Conservation (phyloP, 1,140 invertebrate genomes). For the Carposina sasakii region DNA sequence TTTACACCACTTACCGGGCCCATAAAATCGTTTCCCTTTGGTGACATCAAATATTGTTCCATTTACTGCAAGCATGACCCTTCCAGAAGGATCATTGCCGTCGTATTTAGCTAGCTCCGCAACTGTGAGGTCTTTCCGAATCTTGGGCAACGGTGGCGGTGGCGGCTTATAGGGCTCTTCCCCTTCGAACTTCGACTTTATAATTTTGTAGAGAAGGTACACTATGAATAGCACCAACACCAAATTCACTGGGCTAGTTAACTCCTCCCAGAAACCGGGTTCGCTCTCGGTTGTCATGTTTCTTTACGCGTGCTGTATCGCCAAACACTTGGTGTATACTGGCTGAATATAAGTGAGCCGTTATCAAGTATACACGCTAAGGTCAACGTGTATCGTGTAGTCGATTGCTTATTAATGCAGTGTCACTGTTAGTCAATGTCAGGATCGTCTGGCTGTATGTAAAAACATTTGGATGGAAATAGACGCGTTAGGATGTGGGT, state of each 20-base stretch:
- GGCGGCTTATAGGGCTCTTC: conserved; percentile 33
- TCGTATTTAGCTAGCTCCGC: conserved; percentile 58
- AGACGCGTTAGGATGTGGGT: too few relatives aligned
- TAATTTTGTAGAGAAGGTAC: conserved; percentile 61
- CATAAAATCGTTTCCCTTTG: conserved; percentile 60
- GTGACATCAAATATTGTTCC: conserved; percentile 62
- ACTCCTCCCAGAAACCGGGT: conserved; percentile 51
- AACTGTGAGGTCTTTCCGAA: conserved; percentile 58
- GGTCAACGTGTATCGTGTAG: too few relatives aligned
- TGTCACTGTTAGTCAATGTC: too few relatives aligned
- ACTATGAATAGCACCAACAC: conserved; percentile 50
- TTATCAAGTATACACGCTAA: too few relatives aligned
- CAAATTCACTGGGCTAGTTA: conserved; percentile 58
- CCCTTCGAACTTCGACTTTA: conserved; percentile 56
- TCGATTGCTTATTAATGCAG: too few relatives aligned
- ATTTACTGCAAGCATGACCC: conserved; percentile 59
- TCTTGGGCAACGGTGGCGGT: conserved; percentile 47
- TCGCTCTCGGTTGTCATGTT: conserved; percentile 38
- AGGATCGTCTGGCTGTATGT: too few relatives aligned
- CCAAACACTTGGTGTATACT: conserved; percentile 45
- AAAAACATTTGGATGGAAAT: too few relatives aligned
- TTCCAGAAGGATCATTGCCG: conserved; percentile 55
- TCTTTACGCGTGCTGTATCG: conserved; percentile 38
- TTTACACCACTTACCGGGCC: conserved; percentile 52
- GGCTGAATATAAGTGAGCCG: conserved; percentile 29